A percentile compares a stretch with the other conserved stretches of the same genome.
Evolutionary conservation across 2,888 invertebrate species (phyloP).

Genomic region (Leucophora obtusa): DNA sequence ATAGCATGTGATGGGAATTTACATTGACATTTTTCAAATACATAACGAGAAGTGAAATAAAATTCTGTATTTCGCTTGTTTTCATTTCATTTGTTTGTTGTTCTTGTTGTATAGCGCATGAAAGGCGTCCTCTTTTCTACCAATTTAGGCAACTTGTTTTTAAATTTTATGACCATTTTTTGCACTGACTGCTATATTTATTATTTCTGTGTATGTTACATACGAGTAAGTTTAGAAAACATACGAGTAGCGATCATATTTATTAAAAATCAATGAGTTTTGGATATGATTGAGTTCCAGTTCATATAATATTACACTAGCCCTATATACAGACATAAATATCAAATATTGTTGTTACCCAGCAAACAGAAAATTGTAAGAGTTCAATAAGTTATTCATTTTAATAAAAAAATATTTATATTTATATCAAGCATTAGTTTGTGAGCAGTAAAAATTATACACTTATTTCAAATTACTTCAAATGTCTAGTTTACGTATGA

Average conservation of each 20-base stretch:
- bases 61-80: slow-evolving; percentile 25
- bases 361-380: neutral
- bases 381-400: too few species aligned
- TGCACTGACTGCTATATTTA: neutral
- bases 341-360: neutral
- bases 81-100: slow-evolving; percentile 27
- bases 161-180: slow-evolving; percentile 47
- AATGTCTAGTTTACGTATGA: too few species aligned
- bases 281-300: slow-evolving; percentile 47
- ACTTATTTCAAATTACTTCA: too few species aligned
- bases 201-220: slow-evolving; percentile 12
- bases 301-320: slow-evolving; percentile 22
- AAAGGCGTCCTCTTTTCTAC: slow-evolving; percentile 56
- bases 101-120: slow-evolving; percentile 18
- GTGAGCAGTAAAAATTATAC: too few species aligned
- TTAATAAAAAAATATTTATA: too few species aligned
- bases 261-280: slow-evolving; percentile 45
- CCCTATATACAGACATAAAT: neutral
- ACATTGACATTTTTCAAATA: slow-evolving; percentile 67
- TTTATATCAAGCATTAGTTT: too few species aligned
- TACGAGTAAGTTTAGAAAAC: neutral
- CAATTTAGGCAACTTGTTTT: slow-evolving; percentile 61
- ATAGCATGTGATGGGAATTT: slow-evolving; percentile 68
- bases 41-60: slow-evolving; percentile 64
- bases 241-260: neutral